These are phyloP conservation scores for Poecilia velifera DNA, from an alignment of 2,797 vertebrate species.

Conservation along the genomic window DNA sequence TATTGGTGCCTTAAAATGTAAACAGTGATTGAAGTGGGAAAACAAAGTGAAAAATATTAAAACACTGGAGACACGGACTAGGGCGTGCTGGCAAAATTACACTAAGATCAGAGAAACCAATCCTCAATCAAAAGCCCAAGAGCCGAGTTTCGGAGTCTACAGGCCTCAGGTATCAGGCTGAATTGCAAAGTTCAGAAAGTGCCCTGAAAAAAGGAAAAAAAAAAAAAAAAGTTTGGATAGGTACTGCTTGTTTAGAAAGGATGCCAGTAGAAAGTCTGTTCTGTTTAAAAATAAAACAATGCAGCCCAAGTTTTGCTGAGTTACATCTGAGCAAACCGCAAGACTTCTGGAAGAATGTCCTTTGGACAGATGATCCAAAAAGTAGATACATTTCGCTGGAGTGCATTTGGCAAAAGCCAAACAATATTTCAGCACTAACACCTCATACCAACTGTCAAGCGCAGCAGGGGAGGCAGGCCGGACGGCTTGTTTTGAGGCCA, in stretches of 20 bases:
- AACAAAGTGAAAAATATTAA: not conserved
- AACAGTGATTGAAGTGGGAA: not conserved
- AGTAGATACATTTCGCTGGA: not conserved
- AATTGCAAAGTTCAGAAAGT: not conserved
- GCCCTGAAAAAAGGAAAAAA: not conserved
- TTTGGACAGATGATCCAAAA: not conserved
- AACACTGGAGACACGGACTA: not conserved
- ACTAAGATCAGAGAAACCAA: not conserved
- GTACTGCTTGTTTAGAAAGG: not conserved
- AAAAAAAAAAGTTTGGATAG: not conserved
- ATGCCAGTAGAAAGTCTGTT: not conserved
- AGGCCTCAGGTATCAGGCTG: not conserved
- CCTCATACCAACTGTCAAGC: constrained; percentile 6
- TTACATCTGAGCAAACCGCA: constrained; percentile 3
- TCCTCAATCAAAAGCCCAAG: not conserved
- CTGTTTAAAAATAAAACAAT: not conserved
- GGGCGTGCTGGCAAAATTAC: not conserved
- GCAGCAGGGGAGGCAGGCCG: not conserved
- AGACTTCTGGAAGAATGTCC: not conserved
- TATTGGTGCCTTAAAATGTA: not conserved
- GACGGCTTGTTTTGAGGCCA: constrained; percentile 2
- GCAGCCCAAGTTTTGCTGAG: not conserved
- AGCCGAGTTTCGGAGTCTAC: not conserved
- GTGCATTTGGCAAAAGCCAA: not conserved
- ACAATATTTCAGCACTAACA: constrained; percentile 7